Percentiles rank a stretch among this genome's conserved stretches.
phyloP scores from a whole-genome alignment of 2,888 invertebrate species.

The Petrolisthes manimaculis region DNA sequence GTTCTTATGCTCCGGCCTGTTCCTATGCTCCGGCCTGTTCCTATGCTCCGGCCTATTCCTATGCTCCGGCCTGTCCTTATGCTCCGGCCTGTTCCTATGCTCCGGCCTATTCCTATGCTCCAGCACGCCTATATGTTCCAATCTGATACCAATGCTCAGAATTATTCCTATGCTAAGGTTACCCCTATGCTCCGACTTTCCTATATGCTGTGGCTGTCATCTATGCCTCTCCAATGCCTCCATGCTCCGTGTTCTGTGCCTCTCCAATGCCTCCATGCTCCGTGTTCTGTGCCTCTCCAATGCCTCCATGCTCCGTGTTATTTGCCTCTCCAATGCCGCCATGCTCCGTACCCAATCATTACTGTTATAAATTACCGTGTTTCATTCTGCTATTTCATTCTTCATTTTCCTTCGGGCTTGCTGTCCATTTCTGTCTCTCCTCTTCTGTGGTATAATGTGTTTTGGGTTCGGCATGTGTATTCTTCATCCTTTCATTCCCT shows the following conservation, averaged over 20 bases:
- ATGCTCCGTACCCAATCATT: too few relatives aligned
- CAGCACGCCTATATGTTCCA: neutral
- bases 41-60: neutral
- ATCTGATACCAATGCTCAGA: neutral
- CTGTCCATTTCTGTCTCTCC: too few relatives aligned
- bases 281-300: neutral
- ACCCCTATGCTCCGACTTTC: conserved; percentile 9
- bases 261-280: neutral
- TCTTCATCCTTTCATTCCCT: too few relatives aligned
- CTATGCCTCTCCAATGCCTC: neutral
- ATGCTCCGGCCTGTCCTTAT: neutral
- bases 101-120: neutral
- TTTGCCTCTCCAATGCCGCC: too few relatives aligned
- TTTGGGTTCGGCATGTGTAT: too few relatives aligned
- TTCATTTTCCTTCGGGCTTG: too few relatives aligned
- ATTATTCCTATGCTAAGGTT: neutral
- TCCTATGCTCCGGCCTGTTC: neutral
- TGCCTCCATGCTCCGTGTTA: too few relatives aligned
- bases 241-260: conserved; percentile 10
- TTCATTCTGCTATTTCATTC: too few relatives aligned
- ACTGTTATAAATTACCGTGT: too few relatives aligned
- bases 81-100: too few relatives aligned
- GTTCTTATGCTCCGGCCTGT: neutral
- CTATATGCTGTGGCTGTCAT: neutral
- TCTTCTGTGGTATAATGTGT: too few relatives aligned